Base-by-base conservation (phyloP, 2,113 vertebrate species). In the Tringa solitaria region DNA sequence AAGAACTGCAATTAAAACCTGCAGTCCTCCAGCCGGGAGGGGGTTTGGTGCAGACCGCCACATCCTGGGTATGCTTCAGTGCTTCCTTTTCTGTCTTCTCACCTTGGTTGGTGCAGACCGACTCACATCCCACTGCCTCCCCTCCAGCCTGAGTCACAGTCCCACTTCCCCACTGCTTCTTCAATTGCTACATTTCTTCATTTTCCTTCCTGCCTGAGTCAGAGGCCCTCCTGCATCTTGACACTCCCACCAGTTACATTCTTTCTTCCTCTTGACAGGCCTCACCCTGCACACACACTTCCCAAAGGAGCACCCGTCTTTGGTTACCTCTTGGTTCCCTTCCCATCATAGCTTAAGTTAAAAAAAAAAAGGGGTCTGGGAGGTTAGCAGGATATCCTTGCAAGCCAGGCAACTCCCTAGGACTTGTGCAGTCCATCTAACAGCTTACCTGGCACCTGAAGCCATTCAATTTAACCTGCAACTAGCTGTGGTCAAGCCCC, bases 181-280 rank as follows among this genome's bases (percentile, higher is more conserved):
- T 96, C 74, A 94, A 83, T 81, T 89, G 91, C 59, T 86, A 8
- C 15, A 57, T 96, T 97, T 96, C 96, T 96, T 91, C 81, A 96
- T 82, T 96, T 95, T 79, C 94, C 96, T 96, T 95, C 96, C 96
- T 96, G 91, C 61, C 89, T 96, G 94, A 97, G 67, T 96, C 95
- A 96, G 86, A 95, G 73, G 81, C 43, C 63, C 87, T 95, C 84
- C 87, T 93, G 87, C 41, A 83, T 74, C 91, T 85, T 69, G 59
- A 72, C 78, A 79, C 93, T 91, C 94, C 93, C 70, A 89, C 51
- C 37, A 63, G 69, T 82, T 93, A 84, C 51, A 84, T 89, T 95
- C 41, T 72, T 95, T 93, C 65, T 83, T 91, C 77, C 46, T 67
- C 89, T 85, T 82, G 78, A 82, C 54, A 79, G 61, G 81, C 57